Conservation (phyloP, 2,113 vertebrate genomes). For the Reinhardtius hippoglossoides region DNA sequence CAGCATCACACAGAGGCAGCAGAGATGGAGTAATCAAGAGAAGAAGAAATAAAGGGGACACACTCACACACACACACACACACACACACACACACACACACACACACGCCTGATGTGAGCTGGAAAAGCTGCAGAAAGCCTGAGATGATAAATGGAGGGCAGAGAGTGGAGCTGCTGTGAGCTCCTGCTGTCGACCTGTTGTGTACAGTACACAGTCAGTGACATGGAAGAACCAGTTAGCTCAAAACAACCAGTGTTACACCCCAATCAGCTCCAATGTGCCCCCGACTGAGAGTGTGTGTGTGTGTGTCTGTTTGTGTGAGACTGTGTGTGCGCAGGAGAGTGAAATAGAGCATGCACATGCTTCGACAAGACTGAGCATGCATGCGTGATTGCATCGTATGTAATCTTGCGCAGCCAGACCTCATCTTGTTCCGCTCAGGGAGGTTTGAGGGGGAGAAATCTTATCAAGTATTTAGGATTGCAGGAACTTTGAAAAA, state of each 20-base stretch:
- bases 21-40: no score
- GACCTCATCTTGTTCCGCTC: slow-evolving; percentile 50
- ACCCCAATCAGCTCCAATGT: slow-evolving; percentile 11
- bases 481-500: slow-evolving; percentile 37
- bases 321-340: not conserved
- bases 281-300: not conserved
- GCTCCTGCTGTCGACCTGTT: slow-evolving; percentile 33
- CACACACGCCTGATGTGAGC: not conserved
- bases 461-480: slow-evolving; percentile 59
- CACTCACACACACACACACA: not conserved
- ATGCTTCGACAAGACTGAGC: slow-evolving; percentile 47
- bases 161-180: slow-evolving; percentile 8
- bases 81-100: not conserved
- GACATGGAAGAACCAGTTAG: slow-evolving; percentile 45
- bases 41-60: no score
- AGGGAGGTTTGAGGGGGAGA: slow-evolving; percentile 26
- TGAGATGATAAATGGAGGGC: slow-evolving; percentile 22
- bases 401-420: slow-evolving; percentile 50
- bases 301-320: not conserved
- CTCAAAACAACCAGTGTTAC: slow-evolving; percentile 34
- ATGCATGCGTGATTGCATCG: slow-evolving; percentile 35
- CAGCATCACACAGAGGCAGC: no score
- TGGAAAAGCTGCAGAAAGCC: slow-evolving; percentile 23
- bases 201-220: slow-evolving; percentile 42
- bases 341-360: slow-evolving; percentile 25